Evolutionary conservation across 2,888 invertebrate species (phyloP).

Genomic region (Phaedon cochleariae): DNA sequence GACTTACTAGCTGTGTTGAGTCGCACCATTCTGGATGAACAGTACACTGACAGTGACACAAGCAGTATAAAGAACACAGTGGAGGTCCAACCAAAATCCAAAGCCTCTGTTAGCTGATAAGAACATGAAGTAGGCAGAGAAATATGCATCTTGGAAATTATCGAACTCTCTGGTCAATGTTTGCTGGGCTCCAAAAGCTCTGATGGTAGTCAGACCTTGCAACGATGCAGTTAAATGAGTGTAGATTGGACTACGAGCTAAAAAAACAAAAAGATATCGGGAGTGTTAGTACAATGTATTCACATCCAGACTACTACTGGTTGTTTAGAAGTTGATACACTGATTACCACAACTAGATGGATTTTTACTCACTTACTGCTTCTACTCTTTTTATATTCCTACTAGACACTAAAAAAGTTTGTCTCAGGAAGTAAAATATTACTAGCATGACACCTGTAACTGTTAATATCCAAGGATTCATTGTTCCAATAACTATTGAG

Average conservation of each 20-base stretch:
- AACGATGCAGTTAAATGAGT: constrained; percentile 77
- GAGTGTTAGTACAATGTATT: too few relatives aligned
- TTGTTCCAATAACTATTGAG: constrained; percentile 72
- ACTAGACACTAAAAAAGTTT: constrained; percentile 75
- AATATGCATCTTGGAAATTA: constrained; percentile 70
- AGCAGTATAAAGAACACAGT: constrained; percentile 71
- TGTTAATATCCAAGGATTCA: constrained; percentile 73
- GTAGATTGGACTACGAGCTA: constrained; percentile 82
- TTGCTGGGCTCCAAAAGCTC: constrained; percentile 73
- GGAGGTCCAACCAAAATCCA: constrained; percentile 73
- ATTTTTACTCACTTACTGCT: constrained; percentile 64
- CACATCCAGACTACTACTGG: too few relatives aligned
- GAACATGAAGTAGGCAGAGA: constrained; percentile 77
- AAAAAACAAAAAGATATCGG: constrained; percentile 24
- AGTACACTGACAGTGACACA: constrained; percentile 58
- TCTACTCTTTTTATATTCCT: constrained; percentile 75
- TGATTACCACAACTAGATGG: too few relatives aligned
- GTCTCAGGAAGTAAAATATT: constrained; percentile 70
- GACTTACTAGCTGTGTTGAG: neutral
- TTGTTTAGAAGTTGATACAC: too few relatives aligned
- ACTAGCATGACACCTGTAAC: constrained; percentile 71
- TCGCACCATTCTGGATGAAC: neutral
- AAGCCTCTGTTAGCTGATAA: constrained; percentile 71
- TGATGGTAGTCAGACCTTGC: constrained; percentile 79
- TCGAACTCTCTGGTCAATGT: constrained; percentile 70